Base-by-base conservation (phyloP, 1,140 invertebrate species). In the Neodiprion lecontei region DNA sequence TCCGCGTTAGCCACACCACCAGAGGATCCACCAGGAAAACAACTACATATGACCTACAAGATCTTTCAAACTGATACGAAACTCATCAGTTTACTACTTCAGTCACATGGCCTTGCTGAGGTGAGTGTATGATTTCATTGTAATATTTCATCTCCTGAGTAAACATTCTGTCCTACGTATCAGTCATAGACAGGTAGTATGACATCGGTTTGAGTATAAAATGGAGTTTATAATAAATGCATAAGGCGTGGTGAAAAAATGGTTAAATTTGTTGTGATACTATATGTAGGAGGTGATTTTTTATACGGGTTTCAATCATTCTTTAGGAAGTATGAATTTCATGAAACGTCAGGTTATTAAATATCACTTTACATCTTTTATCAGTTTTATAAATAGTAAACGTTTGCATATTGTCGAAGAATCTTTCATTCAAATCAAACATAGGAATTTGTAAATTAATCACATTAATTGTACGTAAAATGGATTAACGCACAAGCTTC, bases 51-150 rank as follows among this genome's bases (percentile, higher is more conserved):
- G 82, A 94, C 93, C 1, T 95, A 94, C 84, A 95, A 95, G 85
- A 93, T 94, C 79, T 90, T 93, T 74, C 94, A 95, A 86, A 93
- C 94, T 10, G 94, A 96, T 86, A 95, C 94, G 0, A 95, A 94
- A 84, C 88, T 96, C 49, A 88, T 96, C 48, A 91, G 92, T 76
- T 91, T 93, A 77, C 86, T 96, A 67, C 89, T 96, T 8, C 91
- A 93, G 80, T 91, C 93, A 14, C 94, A 95, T 85, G 94, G 94
- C 7, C 87, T 95, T 23, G 88, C 88, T 47, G 94, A 95, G 87
- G 91, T 92, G 53, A 85, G 89, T 79, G 72, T 85, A 3, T 40
- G 28, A 90, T 92, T 40, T 40, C 28, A 40, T 40, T 40, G 2
- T 40, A 40, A 40, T 40, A 40, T 40, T 40, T 69, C 14, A 66